Percentiles rank a stretch among this genome's conserved stretches.
Conservation (phyloP, 2,113 vertebrate genomes). For the Okapia johnstoni region DNA sequence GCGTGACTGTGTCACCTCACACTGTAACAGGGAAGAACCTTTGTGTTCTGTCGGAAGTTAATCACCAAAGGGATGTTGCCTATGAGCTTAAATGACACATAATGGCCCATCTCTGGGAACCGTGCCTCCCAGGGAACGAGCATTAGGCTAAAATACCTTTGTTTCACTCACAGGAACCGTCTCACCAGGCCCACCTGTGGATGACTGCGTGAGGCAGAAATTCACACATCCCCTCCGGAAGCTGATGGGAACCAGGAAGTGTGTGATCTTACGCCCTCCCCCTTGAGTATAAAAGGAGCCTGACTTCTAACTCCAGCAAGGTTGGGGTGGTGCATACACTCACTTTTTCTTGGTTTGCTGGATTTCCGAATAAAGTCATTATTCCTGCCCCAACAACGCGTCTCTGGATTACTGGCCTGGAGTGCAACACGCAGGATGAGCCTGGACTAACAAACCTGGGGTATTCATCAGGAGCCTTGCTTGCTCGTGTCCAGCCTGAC, state of each 20-base stretch:
- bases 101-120: background rate
- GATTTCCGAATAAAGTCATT: background rate
- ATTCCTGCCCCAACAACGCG: background rate
- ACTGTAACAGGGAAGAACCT: accelerated
- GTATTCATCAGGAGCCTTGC: background rate
- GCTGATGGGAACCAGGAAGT: background rate
- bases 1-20: accelerated
- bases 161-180: background rate
- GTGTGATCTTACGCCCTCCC: background rate
- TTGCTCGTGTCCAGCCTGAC: background rate
- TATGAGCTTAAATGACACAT: background rate
- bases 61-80: background rate
- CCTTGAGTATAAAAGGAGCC: background rate
- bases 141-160: background rate
- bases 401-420: background rate
- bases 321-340: accelerated
- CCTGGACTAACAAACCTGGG: background rate
- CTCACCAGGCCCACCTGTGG: background rate
- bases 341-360: accelerated
- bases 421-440: accelerated
- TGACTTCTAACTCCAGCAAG: background rate
- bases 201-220: background rate
- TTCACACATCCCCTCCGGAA: background rate
- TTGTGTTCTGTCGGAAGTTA: accelerated
- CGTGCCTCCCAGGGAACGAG: background rate